Percentiles rank a stretch among this genome's conserved stretches.
phyloP scores from a whole-genome alignment of 2,113 vertebrate genomes.

The Apteryx mantelli region DNA sequence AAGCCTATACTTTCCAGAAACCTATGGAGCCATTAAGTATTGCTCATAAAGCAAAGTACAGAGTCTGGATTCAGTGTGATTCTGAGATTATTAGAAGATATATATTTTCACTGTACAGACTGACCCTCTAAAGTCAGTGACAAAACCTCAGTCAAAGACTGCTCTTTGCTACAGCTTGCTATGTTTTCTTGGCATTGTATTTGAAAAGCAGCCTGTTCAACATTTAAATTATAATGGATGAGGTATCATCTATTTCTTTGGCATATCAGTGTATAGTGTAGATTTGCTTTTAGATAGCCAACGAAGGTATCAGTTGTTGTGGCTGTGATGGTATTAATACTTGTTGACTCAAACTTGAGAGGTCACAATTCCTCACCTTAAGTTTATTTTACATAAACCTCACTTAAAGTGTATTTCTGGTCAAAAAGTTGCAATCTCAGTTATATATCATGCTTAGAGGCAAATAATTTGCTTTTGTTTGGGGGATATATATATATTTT shows the following conservation, averaged over 20 bases:
- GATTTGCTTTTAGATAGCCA: neutral
- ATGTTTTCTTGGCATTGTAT: neutral
- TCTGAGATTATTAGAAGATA: neutral
- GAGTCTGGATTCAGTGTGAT: rapidly evolving
- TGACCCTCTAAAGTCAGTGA: neutral
- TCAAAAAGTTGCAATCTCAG: neutral
- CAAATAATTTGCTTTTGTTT: neutral
- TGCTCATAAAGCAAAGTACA: neutral
- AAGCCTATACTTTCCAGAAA: neutral
- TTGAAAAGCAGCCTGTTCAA: neutral
- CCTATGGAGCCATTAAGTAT: neutral
- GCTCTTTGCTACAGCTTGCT: neutral
- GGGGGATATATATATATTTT: neutral
- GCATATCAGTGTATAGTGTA: neutral
- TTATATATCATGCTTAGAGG: neutral
- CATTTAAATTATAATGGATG: neutral
- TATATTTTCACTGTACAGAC: neutral
- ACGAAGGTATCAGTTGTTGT: neutral
- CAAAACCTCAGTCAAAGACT: neutral
- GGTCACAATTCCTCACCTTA: neutral
- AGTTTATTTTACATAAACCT: neutral
- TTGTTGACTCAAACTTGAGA: neutral
- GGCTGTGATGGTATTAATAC: neutral
- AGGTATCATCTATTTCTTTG: neutral
- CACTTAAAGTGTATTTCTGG: neutral